Evolutionary conservation across 1,140 invertebrate genomes (phyloP).

Genomic region (Oscheius sp.): DNA sequence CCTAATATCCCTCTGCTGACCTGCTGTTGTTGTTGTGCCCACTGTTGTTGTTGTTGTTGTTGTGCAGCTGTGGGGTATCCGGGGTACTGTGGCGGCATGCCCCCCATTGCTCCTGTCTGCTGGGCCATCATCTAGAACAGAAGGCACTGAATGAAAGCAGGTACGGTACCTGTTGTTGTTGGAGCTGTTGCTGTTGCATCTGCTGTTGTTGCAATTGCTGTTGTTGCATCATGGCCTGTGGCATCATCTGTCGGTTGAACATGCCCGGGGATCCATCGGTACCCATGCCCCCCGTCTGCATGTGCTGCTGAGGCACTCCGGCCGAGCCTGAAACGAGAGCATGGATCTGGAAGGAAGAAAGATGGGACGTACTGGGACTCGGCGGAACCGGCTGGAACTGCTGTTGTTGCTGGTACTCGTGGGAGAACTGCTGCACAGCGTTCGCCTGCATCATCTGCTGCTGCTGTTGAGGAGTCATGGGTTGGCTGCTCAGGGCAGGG

Average conservation of each 20-base stretch:
- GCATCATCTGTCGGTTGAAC: not conserved
- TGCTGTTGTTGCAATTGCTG: not conserved
- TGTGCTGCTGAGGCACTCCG: not conserved
- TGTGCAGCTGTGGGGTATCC: not conserved
- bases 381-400: not conserved
- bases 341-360: too few species aligned
- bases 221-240: not conserved
- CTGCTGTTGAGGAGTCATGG: conserved; percentile 15
- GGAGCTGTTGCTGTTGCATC: conserved; percentile 13
- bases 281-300: not conserved
- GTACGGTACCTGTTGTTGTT: not conserved
- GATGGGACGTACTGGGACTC: not conserved
- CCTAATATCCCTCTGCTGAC: not conserved
- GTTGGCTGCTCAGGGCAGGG: not conserved
- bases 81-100: too few species aligned
- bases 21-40: not conserved
- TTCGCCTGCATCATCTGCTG: not conserved
- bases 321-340: not conserved
- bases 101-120: not conserved
- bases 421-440: not conserved
- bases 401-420: conserved; percentile 1
- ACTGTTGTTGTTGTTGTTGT: not conserved
- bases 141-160: too few species aligned
- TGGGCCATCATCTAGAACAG: too few species aligned
- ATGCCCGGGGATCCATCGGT: not conserved